These are phyloP conservation scores for Ostrea edulis DNA, from an alignment of 1,140 invertebrate genomes.

Conservation along the genomic window DNA sequence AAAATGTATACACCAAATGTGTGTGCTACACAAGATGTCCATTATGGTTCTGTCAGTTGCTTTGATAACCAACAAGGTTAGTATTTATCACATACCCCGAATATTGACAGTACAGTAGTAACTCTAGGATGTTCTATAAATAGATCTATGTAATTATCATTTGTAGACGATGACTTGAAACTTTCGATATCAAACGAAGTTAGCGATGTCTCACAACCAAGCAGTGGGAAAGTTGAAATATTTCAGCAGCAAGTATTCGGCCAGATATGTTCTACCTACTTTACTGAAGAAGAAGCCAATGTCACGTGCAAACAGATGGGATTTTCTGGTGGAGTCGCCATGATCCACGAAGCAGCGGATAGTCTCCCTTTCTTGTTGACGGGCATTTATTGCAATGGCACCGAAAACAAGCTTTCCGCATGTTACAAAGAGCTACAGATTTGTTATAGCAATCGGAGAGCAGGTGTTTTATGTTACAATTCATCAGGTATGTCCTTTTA, in stretches of 20 bases:
- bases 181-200: neutral
- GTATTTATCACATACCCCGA: neutral
- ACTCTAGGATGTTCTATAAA: neutral
- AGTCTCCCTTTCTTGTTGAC: slow-evolving; percentile 44
- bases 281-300: slow-evolving; percentile 63
- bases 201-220: neutral
- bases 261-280: slow-evolving; percentile 65
- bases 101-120: neutral
- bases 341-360: neutral
- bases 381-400: slow-evolving; percentile 37
- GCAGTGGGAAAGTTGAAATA: neutral
- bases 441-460: slow-evolving; percentile 39
- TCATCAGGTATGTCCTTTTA: slow-evolving; percentile 14
- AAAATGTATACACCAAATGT: slow-evolving; percentile 31
- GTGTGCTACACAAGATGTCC: slow-evolving; percentile 36
- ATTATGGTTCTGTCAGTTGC: slow-evolving; percentile 39
- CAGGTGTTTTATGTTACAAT: slow-evolving; percentile 46
- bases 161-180: neutral
- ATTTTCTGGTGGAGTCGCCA: slow-evolving; percentile 57
- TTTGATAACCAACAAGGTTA: neutral
- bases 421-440: slow-evolving; percentile 24
- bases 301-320: slow-evolving; percentile 64
- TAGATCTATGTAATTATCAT: neutral
- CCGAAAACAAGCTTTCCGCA: slow-evolving; percentile 26
- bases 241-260: slow-evolving; percentile 61